phyloP scores from a whole-genome alignment of 2,888 invertebrate species.

The Anodontia alba region DNA sequence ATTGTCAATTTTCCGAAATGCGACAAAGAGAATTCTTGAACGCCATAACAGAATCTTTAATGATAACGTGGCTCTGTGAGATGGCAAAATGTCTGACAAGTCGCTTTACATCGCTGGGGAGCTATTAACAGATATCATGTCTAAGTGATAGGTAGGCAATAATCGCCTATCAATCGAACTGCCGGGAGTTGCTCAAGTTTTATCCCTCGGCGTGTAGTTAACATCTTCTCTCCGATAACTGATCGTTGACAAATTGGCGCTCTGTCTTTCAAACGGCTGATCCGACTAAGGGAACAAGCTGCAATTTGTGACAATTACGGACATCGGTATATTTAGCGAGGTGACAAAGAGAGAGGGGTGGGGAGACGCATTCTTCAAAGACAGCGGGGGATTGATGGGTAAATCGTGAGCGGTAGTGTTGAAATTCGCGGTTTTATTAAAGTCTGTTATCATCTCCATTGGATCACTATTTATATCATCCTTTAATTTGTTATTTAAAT shows the following conservation, averaged over 20 bases:
- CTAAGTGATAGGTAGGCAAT: slow-evolving; percentile 51
- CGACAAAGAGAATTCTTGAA: no score
- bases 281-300: neutral
- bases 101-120: neutral
- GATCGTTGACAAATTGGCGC: slow-evolving; percentile 14
- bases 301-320: slow-evolving; percentile 14
- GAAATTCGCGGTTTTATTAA: slow-evolving; percentile 8
- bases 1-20: no score
- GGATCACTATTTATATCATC: slow-evolving; percentile 29
- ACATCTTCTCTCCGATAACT: slow-evolving; percentile 7
- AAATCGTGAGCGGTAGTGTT: slow-evolving; percentile 14
- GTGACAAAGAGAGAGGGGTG: slow-evolving; percentile 11
- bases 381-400: slow-evolving; percentile 14
- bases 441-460: slow-evolving; percentile 34
- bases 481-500: slow-evolving; percentile 20
- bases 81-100: neutral
- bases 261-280: slow-evolving; percentile 9
- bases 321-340: slow-evolving; percentile 6
- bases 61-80: neutral
- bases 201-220: slow-evolving; percentile 15
- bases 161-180: slow-evolving; percentile 31
- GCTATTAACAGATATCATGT: slow-evolving; percentile 49
- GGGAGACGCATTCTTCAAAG: slow-evolving; percentile 5
- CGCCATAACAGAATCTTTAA: no score
- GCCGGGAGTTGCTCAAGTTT: slow-evolving; percentile 15